Base-by-base conservation (phyloP, 2,888 invertebrate genomes). In the Drosophila colorata region DNA sequence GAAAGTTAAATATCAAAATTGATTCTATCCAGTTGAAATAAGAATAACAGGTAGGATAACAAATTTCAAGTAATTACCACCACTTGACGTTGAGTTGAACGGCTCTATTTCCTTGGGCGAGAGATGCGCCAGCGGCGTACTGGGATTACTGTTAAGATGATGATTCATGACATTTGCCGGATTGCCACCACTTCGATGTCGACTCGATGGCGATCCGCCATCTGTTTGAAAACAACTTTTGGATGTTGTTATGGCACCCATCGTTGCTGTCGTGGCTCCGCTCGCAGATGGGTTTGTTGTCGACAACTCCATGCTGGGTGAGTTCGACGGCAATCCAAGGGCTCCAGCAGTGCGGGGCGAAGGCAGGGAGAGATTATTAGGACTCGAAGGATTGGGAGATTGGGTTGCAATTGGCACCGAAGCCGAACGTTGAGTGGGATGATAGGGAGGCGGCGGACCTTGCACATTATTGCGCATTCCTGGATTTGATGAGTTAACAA, bases 371-470 rank as follows among this genome's bases (percentile, higher is more conserved):
- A 95, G 94, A 90, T 95, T 95, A 78, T 95, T 95, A 1, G 95
- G 95, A 75, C 95, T 95, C 46, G 94, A 93, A 0, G 96, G 95
- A 91, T 95, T 95, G 11, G 95, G 95, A 84, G 95, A 95, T 88
- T 95, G 95, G 82, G 95, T 94, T 38, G 95, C 95, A 74, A 95
- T 95, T 43, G 95, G 95, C 73, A 95, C 95, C 80, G 95, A 95
- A 35, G 95, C 95, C 58, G 95, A 95, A 67, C 95, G 93, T 60
- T 95, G 95, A 23, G 95, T 95, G 89, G 95, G 95, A 91, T 96
- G 95, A 38, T 96, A 96, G 13, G 96, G 96, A 18, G 96, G 96
- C 16, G 96, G 96, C n/a, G 96, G 96, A 5, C 96, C 96, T 92
- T 95, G 95, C 5, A 69, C 70, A 38, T 53, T 72, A 28, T 67